A percentile compares a stretch with the other conserved stretches of the same genome.
phyloP scores from a whole-genome alignment of 2,888 invertebrate species.

The Lymantria monacha region DNA sequence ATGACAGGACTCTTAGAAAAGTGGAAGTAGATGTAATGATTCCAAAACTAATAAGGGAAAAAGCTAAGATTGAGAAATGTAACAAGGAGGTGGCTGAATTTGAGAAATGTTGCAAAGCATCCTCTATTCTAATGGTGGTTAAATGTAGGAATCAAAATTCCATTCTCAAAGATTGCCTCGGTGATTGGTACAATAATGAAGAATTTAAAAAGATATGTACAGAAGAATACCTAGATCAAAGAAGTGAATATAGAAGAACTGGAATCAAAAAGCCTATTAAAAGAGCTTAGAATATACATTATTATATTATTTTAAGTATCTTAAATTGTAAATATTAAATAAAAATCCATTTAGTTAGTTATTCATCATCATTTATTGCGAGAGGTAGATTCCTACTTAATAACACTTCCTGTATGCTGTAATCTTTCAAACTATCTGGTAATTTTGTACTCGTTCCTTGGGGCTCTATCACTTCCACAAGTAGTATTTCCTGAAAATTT shows the following conservation, averaged over 20 bases:
- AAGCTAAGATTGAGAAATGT: constrained; percentile 91
- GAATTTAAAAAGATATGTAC: constrained; percentile 88
- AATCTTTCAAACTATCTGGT: constrained; percentile 77
- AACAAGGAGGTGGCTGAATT: constrained; percentile 86
- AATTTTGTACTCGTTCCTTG: constrained; percentile 49
- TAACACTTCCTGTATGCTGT: constrained; percentile 84
- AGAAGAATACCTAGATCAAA: constrained; percentile 90
- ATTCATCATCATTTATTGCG: constrained; percentile 63
- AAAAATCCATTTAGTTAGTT: constrained; percentile 40
- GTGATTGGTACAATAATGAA: constrained; percentile 89
- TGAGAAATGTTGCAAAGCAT: constrained; percentile 87
- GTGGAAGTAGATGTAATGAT: constrained; percentile 95
- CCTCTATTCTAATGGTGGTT: constrained; percentile 86
- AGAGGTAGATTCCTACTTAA: constrained; percentile 81
- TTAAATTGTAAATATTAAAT: constrained; percentile 43
- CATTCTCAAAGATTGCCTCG: constrained; percentile 86
- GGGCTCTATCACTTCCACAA: constrained; percentile 81
- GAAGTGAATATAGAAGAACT: constrained; percentile 91
- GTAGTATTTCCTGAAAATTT: constrained; percentile 85
- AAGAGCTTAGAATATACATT: constrained; percentile 53
- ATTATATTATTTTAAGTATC: constrained; percentile 25
- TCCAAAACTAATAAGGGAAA: constrained; percentile 93
- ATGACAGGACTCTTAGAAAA: constrained; percentile 90
- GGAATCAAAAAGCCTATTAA: constrained; percentile 85
- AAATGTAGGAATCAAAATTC: constrained; percentile 89